Evolutionary conservation across 1,140 invertebrate genomes (phyloP).

Genomic region (Hycleus phaleratus): DNA sequence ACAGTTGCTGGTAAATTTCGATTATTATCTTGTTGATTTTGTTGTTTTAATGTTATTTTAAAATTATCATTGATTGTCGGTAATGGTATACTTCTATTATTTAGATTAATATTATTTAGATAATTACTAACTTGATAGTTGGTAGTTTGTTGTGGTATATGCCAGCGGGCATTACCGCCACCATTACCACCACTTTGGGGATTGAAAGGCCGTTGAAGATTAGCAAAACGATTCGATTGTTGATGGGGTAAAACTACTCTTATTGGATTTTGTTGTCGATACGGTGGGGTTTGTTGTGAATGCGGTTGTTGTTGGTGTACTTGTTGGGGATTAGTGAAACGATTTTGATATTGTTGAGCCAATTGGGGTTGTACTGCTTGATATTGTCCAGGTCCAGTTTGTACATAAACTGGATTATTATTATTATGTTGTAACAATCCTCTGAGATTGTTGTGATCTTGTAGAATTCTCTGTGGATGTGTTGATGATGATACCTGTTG

Average conservation of each 20-base stretch:
- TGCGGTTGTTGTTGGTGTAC: conserved; percentile 8
- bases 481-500: conserved; percentile 38
- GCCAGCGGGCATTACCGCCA: conserved; percentile 48
- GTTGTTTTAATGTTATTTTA: conserved; percentile 54
- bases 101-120: conserved; percentile 18
- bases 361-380: conserved; percentile 38
- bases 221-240: conserved; percentile 1
- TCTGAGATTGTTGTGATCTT: conserved; percentile 34
- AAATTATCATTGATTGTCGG: conserved; percentile 42
- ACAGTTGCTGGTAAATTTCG: conserved; percentile 47
- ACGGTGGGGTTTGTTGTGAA: background rate
- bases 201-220: conserved; percentile 4
- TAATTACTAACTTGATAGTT: conserved; percentile 20
- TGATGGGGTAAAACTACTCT: conserved; percentile 1
- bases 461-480: conserved; percentile 39
- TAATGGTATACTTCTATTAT: conserved; percentile 17
- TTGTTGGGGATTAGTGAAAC: conserved; percentile 26
- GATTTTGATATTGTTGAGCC: conserved; percentile 33
- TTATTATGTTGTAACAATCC: conserved; percentile 33
- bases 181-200: background rate
- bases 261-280: conserved; percentile 10
- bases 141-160: conserved; percentile 53
- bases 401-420: conserved; percentile 36
- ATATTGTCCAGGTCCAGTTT: conserved; percentile 37
- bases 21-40: conserved; percentile 35